Conservation (phyloP, 2,113 vertebrate genomes). For the Genyomyrus donnyi region DNA sequence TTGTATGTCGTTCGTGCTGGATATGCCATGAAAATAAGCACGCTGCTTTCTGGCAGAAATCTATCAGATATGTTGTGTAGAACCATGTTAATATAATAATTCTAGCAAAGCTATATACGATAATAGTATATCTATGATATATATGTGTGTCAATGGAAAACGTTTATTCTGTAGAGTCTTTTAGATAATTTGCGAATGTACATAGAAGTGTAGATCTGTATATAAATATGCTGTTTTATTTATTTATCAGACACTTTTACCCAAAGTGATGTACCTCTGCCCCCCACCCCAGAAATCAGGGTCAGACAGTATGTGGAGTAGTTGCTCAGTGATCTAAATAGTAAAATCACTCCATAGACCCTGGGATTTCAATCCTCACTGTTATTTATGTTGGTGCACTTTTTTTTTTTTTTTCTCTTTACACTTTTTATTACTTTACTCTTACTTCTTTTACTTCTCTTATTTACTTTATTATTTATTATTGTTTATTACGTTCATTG, state of each 20-base stretch:
- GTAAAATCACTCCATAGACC: background rate
- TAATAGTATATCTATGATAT: background rate
- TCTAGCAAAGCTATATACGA: background rate
- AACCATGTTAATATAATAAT: background rate
- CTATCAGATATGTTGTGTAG: background rate
- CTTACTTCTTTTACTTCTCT: too few relatives aligned
- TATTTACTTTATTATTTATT: too few relatives aligned
- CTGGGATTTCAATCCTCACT: background rate
- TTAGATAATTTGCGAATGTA: background rate
- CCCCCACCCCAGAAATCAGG: background rate
- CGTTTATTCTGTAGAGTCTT: background rate
- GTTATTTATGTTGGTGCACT: too few relatives aligned
- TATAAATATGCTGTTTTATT: background rate
- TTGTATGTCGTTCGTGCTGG: background rate
- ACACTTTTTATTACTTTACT: too few relatives aligned
- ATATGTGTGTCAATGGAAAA: background rate
- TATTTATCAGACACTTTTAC: background rate
- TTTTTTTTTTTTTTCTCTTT: too few relatives aligned
- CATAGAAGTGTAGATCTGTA: background rate
- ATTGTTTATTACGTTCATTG: too few relatives aligned
- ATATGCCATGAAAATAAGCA: background rate
- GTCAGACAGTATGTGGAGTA: background rate
- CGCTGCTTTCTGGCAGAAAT: background rate
- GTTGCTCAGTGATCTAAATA: background rate
- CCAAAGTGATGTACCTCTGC: too few relatives aligned